Percentiles rank a stretch among this genome's conserved stretches.
Conservation (phyloP, 2,888 invertebrate species). For the Drosophila quinaria region DNA sequence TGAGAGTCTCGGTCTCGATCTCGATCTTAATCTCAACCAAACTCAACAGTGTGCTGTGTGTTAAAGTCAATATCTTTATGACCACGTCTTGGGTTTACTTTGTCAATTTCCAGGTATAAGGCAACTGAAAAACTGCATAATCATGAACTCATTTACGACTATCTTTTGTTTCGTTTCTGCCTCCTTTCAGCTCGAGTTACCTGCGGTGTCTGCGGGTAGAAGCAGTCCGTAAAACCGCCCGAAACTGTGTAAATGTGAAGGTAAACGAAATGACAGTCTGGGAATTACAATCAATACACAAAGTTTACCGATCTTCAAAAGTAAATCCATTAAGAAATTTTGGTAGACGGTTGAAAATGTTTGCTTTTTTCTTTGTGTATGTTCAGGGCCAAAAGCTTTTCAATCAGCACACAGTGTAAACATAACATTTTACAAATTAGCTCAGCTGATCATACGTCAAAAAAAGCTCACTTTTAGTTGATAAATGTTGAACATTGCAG, state of each 20-base stretch:
- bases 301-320: slow-evolving; percentile 11
- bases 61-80: slow-evolving; percentile 73
- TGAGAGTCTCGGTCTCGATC: slow-evolving; percentile 27
- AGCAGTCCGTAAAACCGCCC: slow-evolving; percentile 1
- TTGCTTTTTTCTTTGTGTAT: slow-evolving; percentile 1
- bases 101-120: slow-evolving; percentile 46
- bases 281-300: slow-evolving; percentile 9
- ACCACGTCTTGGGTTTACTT: slow-evolving; percentile 48
- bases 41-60: slow-evolving; percentile 36
- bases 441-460: not conserved
- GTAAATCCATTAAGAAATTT: slow-evolving; percentile 32
- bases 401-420: slow-evolving; percentile 1
- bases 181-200: slow-evolving; percentile 20
- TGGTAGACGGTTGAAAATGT: slow-evolving; percentile 2
- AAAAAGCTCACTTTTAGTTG: not conserved
- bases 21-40: slow-evolving; percentile 22
- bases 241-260: slow-evolving; percentile 12
- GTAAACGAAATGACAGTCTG: slow-evolving; percentile 19
- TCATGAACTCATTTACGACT: slow-evolving; percentile 66
- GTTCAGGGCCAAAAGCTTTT: slow-evolving; percentile 14
- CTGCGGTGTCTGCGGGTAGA: slow-evolving; percentile 37
- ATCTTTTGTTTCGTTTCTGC: slow-evolving; percentile 6
- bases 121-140: slow-evolving; percentile 44
- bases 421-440: not conserved
- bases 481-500: not conserved